These are phyloP conservation scores for Amblyopsis rosae DNA, from an alignment of 2,113 vertebrate genomes.

Conservation along the genomic window DNA sequence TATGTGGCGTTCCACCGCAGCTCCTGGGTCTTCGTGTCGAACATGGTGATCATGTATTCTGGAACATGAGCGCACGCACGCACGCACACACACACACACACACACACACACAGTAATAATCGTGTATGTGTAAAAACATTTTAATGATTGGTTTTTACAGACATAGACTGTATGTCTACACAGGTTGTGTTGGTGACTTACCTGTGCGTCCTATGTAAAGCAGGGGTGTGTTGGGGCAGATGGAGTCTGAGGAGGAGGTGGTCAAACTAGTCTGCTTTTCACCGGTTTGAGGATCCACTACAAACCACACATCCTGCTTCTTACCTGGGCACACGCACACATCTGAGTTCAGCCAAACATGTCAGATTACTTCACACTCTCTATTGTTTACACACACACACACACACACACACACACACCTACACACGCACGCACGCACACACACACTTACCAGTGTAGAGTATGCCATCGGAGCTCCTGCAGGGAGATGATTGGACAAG, in stretches of 20 bases:
- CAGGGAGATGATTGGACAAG: conserved; percentile 95
- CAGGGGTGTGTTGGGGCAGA: conserved; percentile 84
- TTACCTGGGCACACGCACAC: conserved; percentile 76
- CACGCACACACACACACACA: neutral
- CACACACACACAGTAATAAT: neutral
- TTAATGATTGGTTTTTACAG: neutral
- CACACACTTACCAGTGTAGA: conserved; percentile 86
- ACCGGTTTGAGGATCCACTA: conserved; percentile 94
- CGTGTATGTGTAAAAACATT: too few species aligned
- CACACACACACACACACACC: neutral
- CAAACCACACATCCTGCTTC: conserved; percentile 94
- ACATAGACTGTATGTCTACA: neutral
- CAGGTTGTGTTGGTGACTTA: conserved; percentile 39
- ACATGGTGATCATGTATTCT: conserved; percentile 97
- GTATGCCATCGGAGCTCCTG: conserved; percentile 91
- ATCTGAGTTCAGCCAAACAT: neutral
- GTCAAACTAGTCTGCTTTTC: conserved; percentile 91
- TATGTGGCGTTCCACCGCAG: conserved; percentile 94
- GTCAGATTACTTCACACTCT: neutral
- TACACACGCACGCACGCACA: neutral
- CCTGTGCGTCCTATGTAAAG: conserved; percentile 95
- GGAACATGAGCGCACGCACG: conserved; percentile 15
- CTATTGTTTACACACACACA: neutral
- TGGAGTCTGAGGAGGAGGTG: conserved; percentile 83
- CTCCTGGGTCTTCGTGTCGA: conserved; percentile 87